phyloP scores from a whole-genome alignment of 2,888 invertebrate species.

The Epirrita christyi region DNA sequence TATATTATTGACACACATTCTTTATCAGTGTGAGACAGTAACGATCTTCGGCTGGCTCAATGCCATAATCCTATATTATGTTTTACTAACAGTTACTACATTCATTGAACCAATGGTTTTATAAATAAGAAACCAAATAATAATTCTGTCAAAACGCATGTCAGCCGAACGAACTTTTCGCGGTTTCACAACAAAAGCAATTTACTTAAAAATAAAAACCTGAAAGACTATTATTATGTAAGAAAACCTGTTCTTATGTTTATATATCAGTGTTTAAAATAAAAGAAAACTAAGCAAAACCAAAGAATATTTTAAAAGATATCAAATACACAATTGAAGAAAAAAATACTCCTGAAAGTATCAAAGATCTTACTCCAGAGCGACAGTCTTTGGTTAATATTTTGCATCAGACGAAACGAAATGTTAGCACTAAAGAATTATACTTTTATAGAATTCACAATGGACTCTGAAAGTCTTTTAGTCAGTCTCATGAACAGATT shows the following conservation, averaged over 20 bases:
- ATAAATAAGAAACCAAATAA: conserved; percentile 21
- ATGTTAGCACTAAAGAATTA: conserved; percentile 38
- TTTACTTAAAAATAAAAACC: too few species aligned
- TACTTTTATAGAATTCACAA: conserved; percentile 44
- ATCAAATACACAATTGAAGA: conserved; percentile 13
- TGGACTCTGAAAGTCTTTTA: conserved; percentile 50
- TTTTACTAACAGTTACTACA: conserved; percentile 19
- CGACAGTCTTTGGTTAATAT: conserved; percentile 60
- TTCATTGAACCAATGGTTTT: conserved; percentile 15
- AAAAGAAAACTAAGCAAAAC: conserved; percentile 10
- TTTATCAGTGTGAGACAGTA: conserved; percentile 31
- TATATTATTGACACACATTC: conserved; percentile 29
- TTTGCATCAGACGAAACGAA: conserved; percentile 45
- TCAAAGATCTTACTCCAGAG: conserved; percentile 39
- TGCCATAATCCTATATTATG: conserved; percentile 19
- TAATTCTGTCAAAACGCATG: conserved; percentile 18
- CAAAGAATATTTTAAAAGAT: background rate
- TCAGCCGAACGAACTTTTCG: conserved; percentile 6
- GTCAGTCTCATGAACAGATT: conserved; percentile 66
- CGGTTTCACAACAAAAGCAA: background rate
- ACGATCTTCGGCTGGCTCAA: conserved; percentile 22
- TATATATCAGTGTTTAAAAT: conserved; percentile 9
- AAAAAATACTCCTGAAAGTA: conserved; percentile 10
- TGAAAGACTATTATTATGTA: too few species aligned
- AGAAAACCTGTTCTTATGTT: background rate